Conservation (phyloP, 2,113 vertebrate species). For the Salvelinus fontinalis region DNA sequence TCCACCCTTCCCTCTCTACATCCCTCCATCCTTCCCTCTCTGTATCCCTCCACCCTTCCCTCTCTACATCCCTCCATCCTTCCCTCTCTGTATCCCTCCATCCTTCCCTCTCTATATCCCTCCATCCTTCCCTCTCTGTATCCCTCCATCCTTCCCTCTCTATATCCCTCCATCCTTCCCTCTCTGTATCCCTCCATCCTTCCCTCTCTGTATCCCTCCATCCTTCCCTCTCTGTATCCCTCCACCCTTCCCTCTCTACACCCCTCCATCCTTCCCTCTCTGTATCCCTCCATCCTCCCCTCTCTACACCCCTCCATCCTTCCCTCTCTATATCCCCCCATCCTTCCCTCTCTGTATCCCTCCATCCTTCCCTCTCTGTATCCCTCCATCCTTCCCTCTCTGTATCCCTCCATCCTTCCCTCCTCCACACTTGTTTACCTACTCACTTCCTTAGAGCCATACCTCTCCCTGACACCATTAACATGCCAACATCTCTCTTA, state of each 20-base stretch:
- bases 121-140: too few relatives aligned
- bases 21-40: too few relatives aligned
- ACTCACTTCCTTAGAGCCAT: conserved; percentile 25
- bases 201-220: too few relatives aligned
- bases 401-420: not conserved
- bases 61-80: too few relatives aligned
- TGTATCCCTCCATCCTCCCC: not conserved
- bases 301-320: not conserved
- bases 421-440: not conserved
- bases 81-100: too few relatives aligned
- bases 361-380: not conserved
- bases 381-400: not conserved
- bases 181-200: too few relatives aligned
- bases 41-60: too few relatives aligned
- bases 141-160: too few relatives aligned
- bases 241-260: not conserved
- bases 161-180: too few relatives aligned
- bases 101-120: too few relatives aligned
- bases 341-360: not conserved
- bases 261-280: not conserved
- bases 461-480: conserved; percentile 28
- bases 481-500: conserved; percentile 30
- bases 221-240: not conserved
- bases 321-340: not conserved
- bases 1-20: too few relatives aligned